A percentile compares a stretch with the other conserved stretches of the same genome.
Evolutionary conservation across 2,888 invertebrate genomes (phyloP).

Genomic region (Dysmachus trigonus): DNA sequence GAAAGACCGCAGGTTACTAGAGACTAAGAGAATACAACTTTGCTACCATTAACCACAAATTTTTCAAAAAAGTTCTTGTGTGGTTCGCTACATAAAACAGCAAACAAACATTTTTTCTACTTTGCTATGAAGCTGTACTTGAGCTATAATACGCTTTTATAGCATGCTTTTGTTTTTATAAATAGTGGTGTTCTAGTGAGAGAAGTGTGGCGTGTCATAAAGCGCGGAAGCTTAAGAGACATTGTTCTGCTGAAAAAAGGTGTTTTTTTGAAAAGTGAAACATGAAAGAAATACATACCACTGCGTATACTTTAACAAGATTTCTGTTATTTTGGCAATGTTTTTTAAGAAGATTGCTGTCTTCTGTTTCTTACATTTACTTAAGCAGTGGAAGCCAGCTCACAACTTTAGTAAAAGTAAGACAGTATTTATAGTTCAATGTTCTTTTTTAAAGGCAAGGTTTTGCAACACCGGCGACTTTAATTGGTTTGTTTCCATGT

Average conservation of each 20-base stretch:
- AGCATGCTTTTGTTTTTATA: conserved; percentile 12
- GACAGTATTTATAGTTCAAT: background rate
- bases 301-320: conserved; percentile 18
- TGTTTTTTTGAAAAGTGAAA: background rate
- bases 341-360: background rate
- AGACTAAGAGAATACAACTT: conserved; percentile 11
- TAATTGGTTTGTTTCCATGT: background rate
- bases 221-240: conserved; percentile 15
- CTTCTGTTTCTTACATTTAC: background rate
- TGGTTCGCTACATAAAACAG: conserved; percentile 20
- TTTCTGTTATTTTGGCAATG: conserved; percentile 39
- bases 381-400: background rate
- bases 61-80: background rate
- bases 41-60: conserved; percentile 10
- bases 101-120: conserved; percentile 25
- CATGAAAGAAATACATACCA: background rate
- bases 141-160: background rate
- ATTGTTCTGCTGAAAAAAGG: conserved; percentile 14
- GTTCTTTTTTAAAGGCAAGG: conserved; percentile 41
- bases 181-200: background rate
- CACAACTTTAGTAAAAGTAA: background rate
- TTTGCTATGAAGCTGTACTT: conserved; percentile 25
- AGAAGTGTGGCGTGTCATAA: background rate
- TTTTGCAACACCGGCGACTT: background rate
- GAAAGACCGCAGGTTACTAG: conserved; percentile 37